Evolutionary conservation across 2,113 vertebrate species (phyloP).

Genomic region (Erinaceus europaeus): DNA sequence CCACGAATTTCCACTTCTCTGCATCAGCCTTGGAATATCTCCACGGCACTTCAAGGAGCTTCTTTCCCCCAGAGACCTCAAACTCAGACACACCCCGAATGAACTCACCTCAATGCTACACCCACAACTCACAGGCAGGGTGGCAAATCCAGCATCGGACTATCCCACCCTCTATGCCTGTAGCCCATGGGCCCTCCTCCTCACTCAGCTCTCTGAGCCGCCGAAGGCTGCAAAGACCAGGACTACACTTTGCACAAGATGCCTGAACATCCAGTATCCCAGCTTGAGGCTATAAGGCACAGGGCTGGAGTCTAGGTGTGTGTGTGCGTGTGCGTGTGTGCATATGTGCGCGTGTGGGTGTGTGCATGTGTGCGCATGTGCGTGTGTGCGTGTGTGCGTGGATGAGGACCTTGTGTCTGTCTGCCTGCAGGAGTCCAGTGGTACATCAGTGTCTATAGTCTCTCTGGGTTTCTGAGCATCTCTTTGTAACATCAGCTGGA

Average conservation of each 20-base stretch:
- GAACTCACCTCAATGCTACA: not conserved
- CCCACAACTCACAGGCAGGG: not conserved
- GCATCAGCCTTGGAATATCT: not conserved
- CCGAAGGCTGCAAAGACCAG: not conserved
- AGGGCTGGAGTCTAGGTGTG: too few relatives aligned
- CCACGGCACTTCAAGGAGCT: not conserved
- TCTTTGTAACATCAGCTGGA: not conserved
- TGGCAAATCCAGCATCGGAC: too few relatives aligned
- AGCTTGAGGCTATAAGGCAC: too few relatives aligned
- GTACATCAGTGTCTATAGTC: too few relatives aligned
- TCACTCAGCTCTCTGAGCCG: not conserved
- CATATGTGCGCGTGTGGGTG: too few relatives aligned
- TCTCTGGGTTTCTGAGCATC: not conserved
- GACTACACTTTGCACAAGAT: not conserved
- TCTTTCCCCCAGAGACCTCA: not conserved
- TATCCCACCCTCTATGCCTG: too few relatives aligned
- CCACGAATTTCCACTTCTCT: not conserved
- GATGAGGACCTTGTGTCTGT: too few relatives aligned
- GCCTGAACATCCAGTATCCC: too few relatives aligned
- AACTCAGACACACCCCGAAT: not conserved
- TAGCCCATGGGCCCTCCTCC: too few relatives aligned
- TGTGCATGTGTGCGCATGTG: too few relatives aligned
- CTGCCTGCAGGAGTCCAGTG: too few relatives aligned
- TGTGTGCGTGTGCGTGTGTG: rapidly evolving
- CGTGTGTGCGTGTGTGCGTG: too few relatives aligned